Percentiles rank a stretch among this genome's conserved stretches.
phyloP scores from a whole-genome alignment of 2,888 invertebrate genomes.

The Drosophila colorata region DNA sequence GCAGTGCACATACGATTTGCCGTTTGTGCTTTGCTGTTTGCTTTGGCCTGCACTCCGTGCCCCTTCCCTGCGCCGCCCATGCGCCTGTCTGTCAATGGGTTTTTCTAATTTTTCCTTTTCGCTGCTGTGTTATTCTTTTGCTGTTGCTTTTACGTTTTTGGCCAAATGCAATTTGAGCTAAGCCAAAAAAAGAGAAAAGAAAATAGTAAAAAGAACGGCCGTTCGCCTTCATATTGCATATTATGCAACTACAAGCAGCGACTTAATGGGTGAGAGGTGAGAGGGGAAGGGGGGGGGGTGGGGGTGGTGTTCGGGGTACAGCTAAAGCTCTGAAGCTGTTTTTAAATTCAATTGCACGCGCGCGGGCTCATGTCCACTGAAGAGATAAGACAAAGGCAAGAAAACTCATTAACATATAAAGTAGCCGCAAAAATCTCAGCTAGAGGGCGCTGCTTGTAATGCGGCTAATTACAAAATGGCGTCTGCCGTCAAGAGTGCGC shows the following conservation, averaged over 20 bases:
- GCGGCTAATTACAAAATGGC: slow-evolving; percentile 72
- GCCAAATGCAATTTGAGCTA: slow-evolving; percentile 75
- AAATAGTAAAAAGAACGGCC: slow-evolving; percentile 31
- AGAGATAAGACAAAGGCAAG: slow-evolving; percentile 52
- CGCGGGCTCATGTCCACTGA: slow-evolving; percentile 45
- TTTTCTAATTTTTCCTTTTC: slow-evolving; percentile 49
- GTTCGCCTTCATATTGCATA: slow-evolving; percentile 47
- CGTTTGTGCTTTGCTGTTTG: slow-evolving; percentile 52
- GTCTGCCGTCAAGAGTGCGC: slow-evolving; percentile 27
- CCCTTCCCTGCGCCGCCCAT: background rate
- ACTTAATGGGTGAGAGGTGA: background rate
- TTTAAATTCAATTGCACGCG: slow-evolving; percentile 70
- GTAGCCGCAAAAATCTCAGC: slow-evolving; percentile 63
- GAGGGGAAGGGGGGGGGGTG: background rate
- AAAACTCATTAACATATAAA: slow-evolving; percentile 81
- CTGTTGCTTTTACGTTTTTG: slow-evolving; percentile 43
- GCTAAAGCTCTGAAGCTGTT: slow-evolving; percentile 49
- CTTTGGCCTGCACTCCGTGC: slow-evolving; percentile 15
- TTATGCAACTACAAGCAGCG: slow-evolving; percentile 41
- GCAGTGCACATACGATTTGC: slow-evolving; percentile 31
- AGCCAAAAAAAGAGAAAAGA: slow-evolving; percentile 20
- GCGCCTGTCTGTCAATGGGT: slow-evolving; percentile 49
- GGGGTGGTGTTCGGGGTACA: background rate
- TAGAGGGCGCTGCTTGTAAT: slow-evolving; percentile 57
- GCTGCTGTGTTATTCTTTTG: slow-evolving; percentile 35